These are phyloP conservation scores for Drosophila paramelanica DNA, from an alignment of 2,888 invertebrate genomes.

Conservation along the genomic window DNA sequence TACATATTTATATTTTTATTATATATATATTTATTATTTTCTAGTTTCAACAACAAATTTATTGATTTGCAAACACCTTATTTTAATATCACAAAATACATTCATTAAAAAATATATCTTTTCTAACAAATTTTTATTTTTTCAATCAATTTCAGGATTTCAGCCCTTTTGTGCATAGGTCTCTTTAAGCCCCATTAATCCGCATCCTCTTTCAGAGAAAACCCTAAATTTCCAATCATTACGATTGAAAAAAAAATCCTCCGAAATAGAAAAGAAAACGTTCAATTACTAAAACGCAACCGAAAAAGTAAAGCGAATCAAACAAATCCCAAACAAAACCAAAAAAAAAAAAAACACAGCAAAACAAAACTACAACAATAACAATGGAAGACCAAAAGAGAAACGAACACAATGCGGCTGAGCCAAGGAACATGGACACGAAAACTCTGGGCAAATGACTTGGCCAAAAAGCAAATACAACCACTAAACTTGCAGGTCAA, in stretches of 20 bases:
- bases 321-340: constrained; percentile 19
- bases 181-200: constrained; percentile 5
- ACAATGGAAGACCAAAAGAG: constrained; percentile 36
- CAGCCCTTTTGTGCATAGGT: not conserved
- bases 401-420: constrained; percentile 38
- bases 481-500: constrained; percentile 37
- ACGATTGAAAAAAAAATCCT: constrained; percentile 24
- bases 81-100: too few species aligned
- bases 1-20: too few species aligned
- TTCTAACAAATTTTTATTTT: not conserved
- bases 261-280: constrained; percentile 6
- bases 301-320: constrained; percentile 23
- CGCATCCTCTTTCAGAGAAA: not conserved
- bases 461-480: constrained; percentile 47
- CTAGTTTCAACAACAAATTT: too few species aligned
- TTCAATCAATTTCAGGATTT: constrained; percentile 7
- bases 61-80: too few species aligned
- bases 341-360: constrained; percentile 3
- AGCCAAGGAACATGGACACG: constrained; percentile 32
- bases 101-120: too few species aligned
- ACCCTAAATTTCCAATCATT: constrained; percentile 40
- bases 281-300: constrained; percentile 54
- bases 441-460: constrained; percentile 51
- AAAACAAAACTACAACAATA: constrained; percentile 29
- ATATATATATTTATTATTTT: too few species aligned